Conservation (phyloP, 1,140 invertebrate genomes). For the Drosophila gunungcola region DNA sequence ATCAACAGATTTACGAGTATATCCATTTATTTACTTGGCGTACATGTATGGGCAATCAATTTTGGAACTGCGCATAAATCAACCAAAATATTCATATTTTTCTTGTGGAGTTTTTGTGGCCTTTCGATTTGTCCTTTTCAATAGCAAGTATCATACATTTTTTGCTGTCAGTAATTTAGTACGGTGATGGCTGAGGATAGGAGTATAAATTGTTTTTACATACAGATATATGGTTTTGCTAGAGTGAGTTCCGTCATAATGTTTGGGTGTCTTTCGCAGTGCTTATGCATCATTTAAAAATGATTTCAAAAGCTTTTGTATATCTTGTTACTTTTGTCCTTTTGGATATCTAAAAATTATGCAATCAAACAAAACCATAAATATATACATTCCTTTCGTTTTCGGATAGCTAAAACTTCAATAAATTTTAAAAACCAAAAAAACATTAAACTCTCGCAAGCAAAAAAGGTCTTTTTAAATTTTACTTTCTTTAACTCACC, state of each 20-base stretch:
- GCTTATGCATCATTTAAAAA: too few species aligned
- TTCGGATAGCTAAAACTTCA: too few species aligned
- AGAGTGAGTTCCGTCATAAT: too few species aligned
- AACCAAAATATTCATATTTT: constrained; percentile 11
- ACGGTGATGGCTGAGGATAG: constrained; percentile 1
- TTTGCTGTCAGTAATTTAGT: constrained; percentile 17
- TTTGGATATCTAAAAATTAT: too few species aligned
- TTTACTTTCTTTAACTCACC: not conserved
- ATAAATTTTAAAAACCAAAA: not conserved
- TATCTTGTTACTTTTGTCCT: too few species aligned
- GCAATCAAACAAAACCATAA: too few species aligned
- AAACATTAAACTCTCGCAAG: too few species aligned
- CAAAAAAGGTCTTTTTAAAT: not conserved
- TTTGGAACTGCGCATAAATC: constrained; percentile 32
- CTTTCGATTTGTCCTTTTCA: constrained; percentile 15
- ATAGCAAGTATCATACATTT: constrained; percentile 21
- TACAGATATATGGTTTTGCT: not conserved
- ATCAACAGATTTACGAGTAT: constrained; percentile 34
- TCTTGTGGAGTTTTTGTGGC: constrained; percentile 14
- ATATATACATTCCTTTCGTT: too few species aligned
- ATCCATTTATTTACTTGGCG: constrained; percentile 12
- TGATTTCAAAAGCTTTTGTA: too few species aligned
- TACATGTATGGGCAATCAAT: constrained; percentile 37
- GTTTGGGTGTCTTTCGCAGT: too few species aligned
- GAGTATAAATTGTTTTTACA: not conserved